phyloP scores from a whole-genome alignment of 2,797 vertebrate species.

The Gadopsis marmoratus region DNA sequence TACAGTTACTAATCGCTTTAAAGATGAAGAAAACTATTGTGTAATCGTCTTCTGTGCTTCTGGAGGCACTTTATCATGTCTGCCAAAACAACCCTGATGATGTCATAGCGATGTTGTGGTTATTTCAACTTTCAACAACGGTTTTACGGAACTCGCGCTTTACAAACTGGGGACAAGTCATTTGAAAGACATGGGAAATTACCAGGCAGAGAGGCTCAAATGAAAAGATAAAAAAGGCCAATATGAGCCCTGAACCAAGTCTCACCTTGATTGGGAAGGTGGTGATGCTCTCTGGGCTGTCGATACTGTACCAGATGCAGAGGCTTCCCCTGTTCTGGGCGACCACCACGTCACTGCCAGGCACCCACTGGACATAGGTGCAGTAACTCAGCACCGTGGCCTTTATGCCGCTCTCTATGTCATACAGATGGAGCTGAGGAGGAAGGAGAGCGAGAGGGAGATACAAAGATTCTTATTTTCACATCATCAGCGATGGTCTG shows the following conservation, averaged over 20 bases:
- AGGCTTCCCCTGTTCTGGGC: slow-evolving; percentile 93
- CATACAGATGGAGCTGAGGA: slow-evolving; percentile 91
- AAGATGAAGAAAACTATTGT: not conserved
- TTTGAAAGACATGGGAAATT: not conserved
- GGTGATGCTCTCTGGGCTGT: slow-evolving; percentile 94
- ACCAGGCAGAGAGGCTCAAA: not conserved
- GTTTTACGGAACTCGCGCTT: not conserved
- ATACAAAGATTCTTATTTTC: not conserved
- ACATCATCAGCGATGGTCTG: not conserved
- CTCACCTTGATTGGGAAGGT: slow-evolving; percentile 93
- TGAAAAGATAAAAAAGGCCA: not conserved
- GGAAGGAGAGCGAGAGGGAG: not conserved
- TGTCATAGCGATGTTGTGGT: not conserved
- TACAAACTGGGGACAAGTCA: not conserved
- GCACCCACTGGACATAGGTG: slow-evolving; percentile 97
- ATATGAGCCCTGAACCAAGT: not conserved
- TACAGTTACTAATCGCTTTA: too few species aligned
- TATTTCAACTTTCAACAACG: not conserved
- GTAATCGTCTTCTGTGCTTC: not conserved
- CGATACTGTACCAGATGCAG: slow-evolving; percentile 97
- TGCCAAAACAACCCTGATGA: not conserved
- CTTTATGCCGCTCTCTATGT: slow-evolving; percentile 87
- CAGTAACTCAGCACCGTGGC: slow-evolving; percentile 92
- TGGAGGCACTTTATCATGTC: not conserved
- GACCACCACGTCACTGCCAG: slow-evolving; percentile 95